These are phyloP conservation scores for Bombus superbus DNA, from an alignment of 1,140 invertebrate species.

Conservation along the genomic window DNA sequence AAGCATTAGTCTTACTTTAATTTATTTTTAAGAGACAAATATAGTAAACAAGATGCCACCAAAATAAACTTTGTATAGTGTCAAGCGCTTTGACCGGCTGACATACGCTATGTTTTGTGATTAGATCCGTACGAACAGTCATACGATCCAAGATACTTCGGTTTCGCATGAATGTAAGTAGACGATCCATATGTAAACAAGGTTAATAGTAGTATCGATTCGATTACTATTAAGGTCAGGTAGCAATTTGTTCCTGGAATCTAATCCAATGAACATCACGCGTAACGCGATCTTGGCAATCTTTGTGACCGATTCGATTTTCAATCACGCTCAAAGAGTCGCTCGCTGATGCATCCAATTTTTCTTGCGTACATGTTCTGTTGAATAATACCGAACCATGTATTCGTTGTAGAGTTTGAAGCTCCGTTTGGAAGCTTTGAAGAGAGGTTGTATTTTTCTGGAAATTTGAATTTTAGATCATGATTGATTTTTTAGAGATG, in stretches of 20 bases:
- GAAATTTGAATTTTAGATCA: not conserved
- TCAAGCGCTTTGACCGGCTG: constrained; percentile 36
- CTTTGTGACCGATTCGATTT: constrained; percentile 20
- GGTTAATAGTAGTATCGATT: constrained; percentile 50
- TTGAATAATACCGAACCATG: not conserved
- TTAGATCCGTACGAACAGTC: constrained; percentile 3
- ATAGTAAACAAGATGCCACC: not conserved
- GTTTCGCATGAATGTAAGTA: constrained; percentile 8
- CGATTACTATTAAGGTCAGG: constrained; percentile 30
- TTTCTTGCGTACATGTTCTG: not conserved
- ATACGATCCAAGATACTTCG: constrained; percentile 30
- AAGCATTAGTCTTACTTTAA: not conserved
- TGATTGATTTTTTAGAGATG: no score
- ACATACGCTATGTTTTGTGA: constrained; percentile 30
- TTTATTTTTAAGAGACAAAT: not conserved
- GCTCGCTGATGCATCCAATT: constrained; percentile 5
- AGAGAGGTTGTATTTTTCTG: not conserved
- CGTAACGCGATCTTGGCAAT: constrained; percentile 12
- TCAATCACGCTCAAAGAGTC: constrained; percentile 13
- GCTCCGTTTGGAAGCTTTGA: no score
- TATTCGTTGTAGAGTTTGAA: no score
- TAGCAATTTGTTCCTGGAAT: constrained; percentile 43
- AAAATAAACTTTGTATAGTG: constrained; percentile 22
- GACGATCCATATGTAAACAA: constrained; percentile 54
- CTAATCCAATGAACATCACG: constrained; percentile 18